A percentile compares a stretch with the other conserved stretches of the same genome.
These are phyloP conservation scores for Plagodis pulveraria DNA, from an alignment of 2,888 invertebrate species.

Conservation along the genomic window DNA sequence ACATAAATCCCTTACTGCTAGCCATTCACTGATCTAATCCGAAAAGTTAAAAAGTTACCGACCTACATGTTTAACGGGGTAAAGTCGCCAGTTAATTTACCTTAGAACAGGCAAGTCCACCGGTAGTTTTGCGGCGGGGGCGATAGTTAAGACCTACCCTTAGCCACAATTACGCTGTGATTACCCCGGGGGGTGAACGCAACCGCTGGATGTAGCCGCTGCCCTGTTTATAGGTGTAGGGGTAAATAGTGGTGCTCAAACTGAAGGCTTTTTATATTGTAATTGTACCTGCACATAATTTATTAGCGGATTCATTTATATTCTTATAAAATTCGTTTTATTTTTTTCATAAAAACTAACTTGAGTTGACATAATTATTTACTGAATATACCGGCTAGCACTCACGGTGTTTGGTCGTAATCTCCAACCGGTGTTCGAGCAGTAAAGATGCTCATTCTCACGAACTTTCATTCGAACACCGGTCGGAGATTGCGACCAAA, in stretches of 20 bases:
- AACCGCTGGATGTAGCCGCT: slow-evolving; percentile 15
- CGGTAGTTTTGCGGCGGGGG: slow-evolving; percentile 12
- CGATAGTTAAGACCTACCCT: slow-evolving; percentile 17
- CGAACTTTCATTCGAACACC: no score
- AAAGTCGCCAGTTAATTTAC: slow-evolving; percentile 12
- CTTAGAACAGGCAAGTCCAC: slow-evolving; percentile 11
- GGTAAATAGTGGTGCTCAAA: slow-evolving; percentile 1
- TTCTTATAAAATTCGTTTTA: no score
- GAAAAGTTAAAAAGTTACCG: not conserved
- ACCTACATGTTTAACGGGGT: slow-evolving; percentile 9
- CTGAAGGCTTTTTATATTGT: not conserved
- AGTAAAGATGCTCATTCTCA: no score
- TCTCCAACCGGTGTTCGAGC: no score
- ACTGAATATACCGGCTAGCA: no score
- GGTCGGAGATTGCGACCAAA: no score
- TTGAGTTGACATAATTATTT: no score
- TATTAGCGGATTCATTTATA: no score
- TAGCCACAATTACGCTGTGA: slow-evolving; percentile 27
- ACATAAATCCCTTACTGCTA: no score
- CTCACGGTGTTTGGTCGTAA: no score
- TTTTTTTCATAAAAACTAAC: no score
- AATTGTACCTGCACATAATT: not conserved
- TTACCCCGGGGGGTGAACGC: slow-evolving; percentile 11
- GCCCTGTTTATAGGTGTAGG: slow-evolving; percentile 3
- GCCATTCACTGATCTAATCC: no score